Evolutionary conservation across 2,888 invertebrate genomes (phyloP), one percentile per base, ranked within the genome.

Genomic region (Hirtodrosophila cameraria): DNA sequence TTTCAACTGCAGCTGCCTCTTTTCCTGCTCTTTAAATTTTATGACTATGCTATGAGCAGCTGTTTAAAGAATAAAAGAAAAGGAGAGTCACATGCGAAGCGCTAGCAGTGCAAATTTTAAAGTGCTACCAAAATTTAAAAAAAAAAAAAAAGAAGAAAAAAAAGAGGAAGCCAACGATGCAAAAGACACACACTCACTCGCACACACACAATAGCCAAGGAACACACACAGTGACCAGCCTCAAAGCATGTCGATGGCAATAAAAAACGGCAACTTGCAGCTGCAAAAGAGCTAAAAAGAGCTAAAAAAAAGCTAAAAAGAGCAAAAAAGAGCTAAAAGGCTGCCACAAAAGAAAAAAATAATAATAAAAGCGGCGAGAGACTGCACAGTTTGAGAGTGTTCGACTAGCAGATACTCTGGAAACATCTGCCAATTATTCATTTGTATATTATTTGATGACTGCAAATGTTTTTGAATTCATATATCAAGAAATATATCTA

Each of bases 261-360:
- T 61, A 61, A 57, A 23, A 73, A 52, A 57, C 48, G 31, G 30
- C 69, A 61, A 30, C 75, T 68, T 8, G 48, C 70, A 68, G 62
- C 70, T 74, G 70, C 45, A 61, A 48, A 46, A 41, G 27, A 42
- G 36, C 54, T 28, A 45, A 46, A 48, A 36, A 7, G 33, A 12
- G 18, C 27, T 15, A 9, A 6, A 20, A 42, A 33, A 53, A 30
- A 13, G 18, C 18, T 6, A n/a, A 9, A 13, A 16, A 3, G 2
- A 31, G 28, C 6, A 25, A 8, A 8, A 25, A 28, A 39, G 25
- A 41, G 35, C 53, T 27, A 48, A 45, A 46, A 36, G 8, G 38
- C 13, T n/a, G 23, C 25, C 16, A 8, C 7, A 25, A 41, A 36
- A 52, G 23, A 12, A 25, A 8, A 8, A 25, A 33, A 53, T 25